Base-by-base conservation (phyloP, 2,888 invertebrate species). In the Alsophila aescularia region DNA sequence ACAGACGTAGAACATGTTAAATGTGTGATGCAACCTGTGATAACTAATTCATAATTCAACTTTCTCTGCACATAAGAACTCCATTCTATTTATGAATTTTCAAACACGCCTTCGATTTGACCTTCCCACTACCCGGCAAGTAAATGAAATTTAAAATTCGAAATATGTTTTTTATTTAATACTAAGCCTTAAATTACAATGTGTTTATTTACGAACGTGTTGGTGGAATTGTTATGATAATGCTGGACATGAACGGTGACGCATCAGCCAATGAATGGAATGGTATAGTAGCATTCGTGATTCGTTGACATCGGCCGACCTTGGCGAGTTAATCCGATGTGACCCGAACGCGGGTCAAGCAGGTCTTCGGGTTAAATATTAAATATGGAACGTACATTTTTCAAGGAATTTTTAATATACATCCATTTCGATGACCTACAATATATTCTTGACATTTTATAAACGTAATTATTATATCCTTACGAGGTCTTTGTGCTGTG, bases 251-350 rank as follows among this genome's bases (percentile, higher is more conserved):
- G 27, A 49, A 41, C 44, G 50, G 69, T 77, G 77, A 72, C 72
- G 69, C 71, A 73, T 66, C 65, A 41, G 44, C 50, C 59, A 54
- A 57, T 58, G 51, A 67, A 67, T 68, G 64, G 70, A 68, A 69
- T 71, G 63, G 48, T n/a, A n/a, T n/a, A n/a, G n/a, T n/a, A n/a
- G n/a, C 52, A 70, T 66, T 74, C 69, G 74, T 76, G 71, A 69
- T 69, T 62, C 70, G 72, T 68, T 74, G 77, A 76, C 75, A 74
- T 71, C 71, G 18, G 54, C 60, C 65, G 76, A 78, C 78, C 78
- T 78, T 78, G 79, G 57, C 65, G 66, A 69, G 64, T 61, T 72
- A 70, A 72, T 66, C 70, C 74, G 70, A 62, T 48, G 52, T 70
- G 70, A 72, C 73, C 73, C 69, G 58, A 66, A 57, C 21, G 62